Evolutionary conservation across 2,113 vertebrate species (phyloP).

Genomic region (Urocolius indicus): DNA sequence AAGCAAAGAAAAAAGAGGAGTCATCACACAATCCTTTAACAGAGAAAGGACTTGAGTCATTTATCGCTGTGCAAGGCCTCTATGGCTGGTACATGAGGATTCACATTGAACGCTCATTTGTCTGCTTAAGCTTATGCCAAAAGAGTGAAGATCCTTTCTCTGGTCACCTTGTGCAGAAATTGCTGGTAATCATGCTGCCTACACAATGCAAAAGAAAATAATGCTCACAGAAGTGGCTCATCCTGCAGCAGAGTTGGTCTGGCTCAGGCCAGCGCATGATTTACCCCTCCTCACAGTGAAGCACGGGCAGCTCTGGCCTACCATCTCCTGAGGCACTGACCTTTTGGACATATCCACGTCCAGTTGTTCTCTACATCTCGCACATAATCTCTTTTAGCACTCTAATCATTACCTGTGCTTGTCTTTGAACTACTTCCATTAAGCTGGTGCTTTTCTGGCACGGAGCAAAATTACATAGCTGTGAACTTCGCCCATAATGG

Average conservation of each 20-base stretch:
- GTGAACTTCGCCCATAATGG: neutral
- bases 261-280: neutral
- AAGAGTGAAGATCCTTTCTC: neutral
- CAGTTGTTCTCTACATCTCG: neutral
- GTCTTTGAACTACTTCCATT: neutral
- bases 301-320: neutral
- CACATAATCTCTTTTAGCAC: neutral
- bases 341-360: neutral
- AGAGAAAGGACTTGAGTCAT: neutral
- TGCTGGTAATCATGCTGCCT: neutral
- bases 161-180: neutral
- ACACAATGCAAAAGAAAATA: neutral
- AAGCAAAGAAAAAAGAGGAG: neutral
- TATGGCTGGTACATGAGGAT: neutral
- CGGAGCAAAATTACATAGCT: neutral
- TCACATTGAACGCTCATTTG: accelerated
- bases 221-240: accelerated
- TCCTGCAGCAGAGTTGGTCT: accelerated
- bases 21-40: neutral
- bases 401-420: neutral
- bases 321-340: neutral
- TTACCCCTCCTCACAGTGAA: neutral
- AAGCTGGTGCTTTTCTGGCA: neutral
- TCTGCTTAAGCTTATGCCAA: neutral
- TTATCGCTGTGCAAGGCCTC: neutral